Percentiles rank a stretch among this genome's conserved stretches.
These are phyloP conservation scores for Felis chaus DNA, from an alignment of 2,113 vertebrate species.

Conservation along the genomic window DNA sequence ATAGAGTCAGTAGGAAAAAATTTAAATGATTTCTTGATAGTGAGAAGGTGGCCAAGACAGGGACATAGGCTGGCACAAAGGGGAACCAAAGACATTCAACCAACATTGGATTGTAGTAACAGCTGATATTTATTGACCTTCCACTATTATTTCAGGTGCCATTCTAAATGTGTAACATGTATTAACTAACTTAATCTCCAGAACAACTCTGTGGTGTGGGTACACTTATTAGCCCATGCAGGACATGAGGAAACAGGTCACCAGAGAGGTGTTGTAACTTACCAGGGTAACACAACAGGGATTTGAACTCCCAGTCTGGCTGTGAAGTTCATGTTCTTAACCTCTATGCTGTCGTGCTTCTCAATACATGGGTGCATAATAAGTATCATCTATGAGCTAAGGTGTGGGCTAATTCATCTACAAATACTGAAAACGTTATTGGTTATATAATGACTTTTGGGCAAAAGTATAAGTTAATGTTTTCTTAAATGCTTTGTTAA, in stretches of 20 bases:
- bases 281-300: not conserved
- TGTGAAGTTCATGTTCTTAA: not conserved
- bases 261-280: not conserved
- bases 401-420: not conserved
- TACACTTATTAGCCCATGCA: not conserved
- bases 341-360: accelerated
- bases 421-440: not conserved
- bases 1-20: not conserved
- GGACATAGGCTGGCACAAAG: not conserved
- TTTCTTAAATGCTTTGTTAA: not conserved
- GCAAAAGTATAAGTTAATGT: not conserved
- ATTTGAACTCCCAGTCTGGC: not conserved
- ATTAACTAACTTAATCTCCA: not conserved
- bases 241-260: not conserved
- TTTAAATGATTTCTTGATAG: not conserved
- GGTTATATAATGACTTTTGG: not conserved
- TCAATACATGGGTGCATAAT: accelerated
- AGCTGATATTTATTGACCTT: not conserved
- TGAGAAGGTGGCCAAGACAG: not conserved
- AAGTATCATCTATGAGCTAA: not conserved
- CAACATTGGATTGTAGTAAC: not conserved
- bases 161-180: not conserved
- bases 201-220: not conserved
- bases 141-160: not conserved
- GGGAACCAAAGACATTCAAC: not conserved